These are phyloP conservation scores for Ladona fulva DNA, from an alignment of 1,140 invertebrate genomes.

Conservation along the genomic window DNA sequence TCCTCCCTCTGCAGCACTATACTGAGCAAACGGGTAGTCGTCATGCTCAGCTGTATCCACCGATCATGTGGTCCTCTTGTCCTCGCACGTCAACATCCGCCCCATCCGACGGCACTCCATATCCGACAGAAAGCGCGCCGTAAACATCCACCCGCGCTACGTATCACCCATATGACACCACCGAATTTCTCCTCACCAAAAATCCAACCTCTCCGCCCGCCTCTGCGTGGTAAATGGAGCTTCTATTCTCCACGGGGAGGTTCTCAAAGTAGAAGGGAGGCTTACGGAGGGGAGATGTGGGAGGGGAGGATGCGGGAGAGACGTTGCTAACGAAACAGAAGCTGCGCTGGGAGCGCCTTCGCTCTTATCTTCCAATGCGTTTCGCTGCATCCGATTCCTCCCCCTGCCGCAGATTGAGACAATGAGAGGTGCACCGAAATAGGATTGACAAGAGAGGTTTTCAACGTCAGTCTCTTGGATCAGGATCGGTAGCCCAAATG, in stretches of 20 bases:
- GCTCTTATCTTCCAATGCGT: neutral
- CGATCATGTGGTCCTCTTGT: neutral
- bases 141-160: too few species aligned
- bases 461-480: neutral
- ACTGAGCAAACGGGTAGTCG: conserved; percentile 31
- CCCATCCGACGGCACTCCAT: too few species aligned
- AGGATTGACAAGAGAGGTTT: neutral
- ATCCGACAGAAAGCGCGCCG: too few species aligned
- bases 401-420: neutral
- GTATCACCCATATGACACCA: too few species aligned
- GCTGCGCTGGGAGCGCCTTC: neutral
- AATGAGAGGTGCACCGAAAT: neutral
- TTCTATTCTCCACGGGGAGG: too few species aligned
- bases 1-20: conserved; percentile 37
- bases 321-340: neutral
- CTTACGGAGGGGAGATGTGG: neutral
- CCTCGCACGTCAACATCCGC: neutral
- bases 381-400: neutral
- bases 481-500: neutral
- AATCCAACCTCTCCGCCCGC: too few species aligned
- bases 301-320: neutral
- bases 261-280: neutral
- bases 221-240: too few species aligned
- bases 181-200: too few species aligned
- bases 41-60: neutral